These are phyloP conservation scores for Apoda limacodes DNA, from an alignment of 2,888 invertebrate species.

Conservation along the genomic window DNA sequence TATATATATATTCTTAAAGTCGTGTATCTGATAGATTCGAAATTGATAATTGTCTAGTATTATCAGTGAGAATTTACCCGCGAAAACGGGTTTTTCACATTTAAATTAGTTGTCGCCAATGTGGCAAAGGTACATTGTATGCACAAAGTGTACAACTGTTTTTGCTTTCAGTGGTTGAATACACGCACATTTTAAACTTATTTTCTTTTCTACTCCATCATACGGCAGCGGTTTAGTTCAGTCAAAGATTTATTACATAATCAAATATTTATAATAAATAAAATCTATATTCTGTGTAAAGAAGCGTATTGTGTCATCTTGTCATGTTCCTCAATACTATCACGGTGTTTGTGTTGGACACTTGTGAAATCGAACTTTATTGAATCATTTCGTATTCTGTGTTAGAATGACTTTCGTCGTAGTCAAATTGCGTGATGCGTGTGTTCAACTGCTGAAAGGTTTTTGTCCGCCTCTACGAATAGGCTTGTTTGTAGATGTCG, in stretches of 20 bases:
- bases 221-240: no score
- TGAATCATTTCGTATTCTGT: no score
- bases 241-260: no score
- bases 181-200: conserved; percentile 21
- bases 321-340: no score
- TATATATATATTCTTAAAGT: no score
- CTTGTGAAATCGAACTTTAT: no score
- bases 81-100: conserved; percentile 33
- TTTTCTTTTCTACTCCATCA: background rate
- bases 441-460: conserved; percentile 42
- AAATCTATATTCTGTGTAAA: no score
- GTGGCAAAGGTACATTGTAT: conserved; percentile 37
- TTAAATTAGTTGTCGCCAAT: conserved; percentile 32
- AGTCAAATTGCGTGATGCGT: conserved; percentile 20
- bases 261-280: no score
- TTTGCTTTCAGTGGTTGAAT: conserved; percentile 44
- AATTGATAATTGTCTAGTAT: conserved; percentile 51
- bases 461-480: conserved; percentile 60
- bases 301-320: no score
- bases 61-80: conserved; percentile 38
- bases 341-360: no score
- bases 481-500: conserved; percentile 59
- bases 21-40: conserved; percentile 62
- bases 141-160: conserved; percentile 51
- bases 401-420: no score